Evolutionary conservation across 2,888 invertebrate species (phyloP), one percentile per base, ranked within the genome.

Genomic region (Scaptomyza cyrtandrae): DNA sequence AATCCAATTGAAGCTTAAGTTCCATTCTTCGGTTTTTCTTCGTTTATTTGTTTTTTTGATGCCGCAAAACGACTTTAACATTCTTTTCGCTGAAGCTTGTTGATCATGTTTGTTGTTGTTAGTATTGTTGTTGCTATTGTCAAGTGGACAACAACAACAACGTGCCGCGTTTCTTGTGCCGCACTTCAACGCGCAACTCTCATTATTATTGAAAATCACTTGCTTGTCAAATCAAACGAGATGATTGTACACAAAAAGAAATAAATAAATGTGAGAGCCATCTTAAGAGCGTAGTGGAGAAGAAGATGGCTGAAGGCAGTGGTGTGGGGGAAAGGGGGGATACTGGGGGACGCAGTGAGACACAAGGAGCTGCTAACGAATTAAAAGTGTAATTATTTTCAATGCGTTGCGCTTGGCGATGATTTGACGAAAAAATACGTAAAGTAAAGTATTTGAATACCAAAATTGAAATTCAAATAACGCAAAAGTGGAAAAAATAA

Each of bases 141-240:
- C 72, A 74, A 82, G 88, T 84, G 84, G 77, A 24, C 5, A 24
- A 24, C 24, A 24, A 60, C 68, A 61, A 37, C 70, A 68, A 84
- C 75, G 53, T 68, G 71, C 39, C 37, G 66, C 64, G 65, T 65
- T 66, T 65, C 63, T 69, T 57, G 63, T 68, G 46, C 66, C 67
- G 75, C 75, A 78, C 78, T 73, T 77, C 37, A 84, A n/a, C 62
- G 60, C 52, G 41, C 87, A 86, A 62, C 86, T 87, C 86, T 85
- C 84, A 80, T 87, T 89, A 88, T 86, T 86, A 86, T 86, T 86
- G 89, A 83, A 86, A 86, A 86, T 87, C 86, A 86, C 86, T 86
- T 89, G 88, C 88, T 77, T 86, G 89, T 86, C 86, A 86, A 86
- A 86, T 86, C 89, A 86, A 89, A 86, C 83, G 82, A 80, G 86